Evolutionary conservation across 2,888 invertebrate species (phyloP), one percentile per base, ranked within the genome.

Genomic region (Ormyrus pomaceus): DNA sequence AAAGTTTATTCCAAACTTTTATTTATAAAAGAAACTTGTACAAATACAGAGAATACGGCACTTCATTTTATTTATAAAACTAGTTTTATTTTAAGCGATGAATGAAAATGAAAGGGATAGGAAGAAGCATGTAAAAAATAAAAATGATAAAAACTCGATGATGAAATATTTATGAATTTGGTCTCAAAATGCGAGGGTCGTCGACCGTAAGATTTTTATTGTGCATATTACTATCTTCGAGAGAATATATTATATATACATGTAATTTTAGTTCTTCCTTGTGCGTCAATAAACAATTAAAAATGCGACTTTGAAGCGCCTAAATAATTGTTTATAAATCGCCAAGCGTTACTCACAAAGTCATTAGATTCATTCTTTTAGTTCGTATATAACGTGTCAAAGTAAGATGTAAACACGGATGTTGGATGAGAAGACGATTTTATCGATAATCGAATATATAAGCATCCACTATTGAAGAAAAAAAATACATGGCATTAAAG

Each of bases 361-460:
- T 90, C 90, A 90, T 90, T 89, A 90, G 66, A 88, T 90, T 88
- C 87, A 89, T 89, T 79, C 46, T 77, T 87, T 87, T 89, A 89
- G 88, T 89, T 89, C 85, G 85, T 89, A 34, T 34, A 34, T 34
- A 89, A 87, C 86, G 86, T 85, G 73, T 80, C 69, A 77, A 77
- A 80, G 68, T 80, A 73, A 73, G 72, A 66, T 76, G 69, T 77
- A 77, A 76, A 64, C 58, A 58, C 69, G 59, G 10, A 62, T 61
- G 48, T 62, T 83, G 83, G 83, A 51, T 13, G 11, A 53, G 53
- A 58, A 50, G 1, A 58, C 2, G 13, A 34, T 56, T 71, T 62
- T 58, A 77, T 76, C 34, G 72, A 64, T 80, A 77, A 69, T 77
- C 58, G 64, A 73, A 69, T 34, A 51, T 53, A 58, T 73, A 77